Evolutionary conservation across 2,888 invertebrate genomes (phyloP).

Genomic region (Tipula lateralis): DNA sequence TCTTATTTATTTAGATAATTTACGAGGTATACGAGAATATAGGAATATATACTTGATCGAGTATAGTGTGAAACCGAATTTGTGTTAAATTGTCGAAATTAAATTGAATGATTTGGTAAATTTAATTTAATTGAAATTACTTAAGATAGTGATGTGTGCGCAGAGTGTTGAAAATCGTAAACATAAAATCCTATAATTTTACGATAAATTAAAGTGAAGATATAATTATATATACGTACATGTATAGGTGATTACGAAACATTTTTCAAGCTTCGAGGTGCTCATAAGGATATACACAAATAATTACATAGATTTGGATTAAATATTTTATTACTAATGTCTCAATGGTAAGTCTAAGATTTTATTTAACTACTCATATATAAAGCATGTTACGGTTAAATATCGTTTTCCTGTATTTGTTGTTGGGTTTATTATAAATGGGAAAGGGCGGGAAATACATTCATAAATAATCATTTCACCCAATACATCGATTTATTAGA

Average conservation of each 20-base stretch:
- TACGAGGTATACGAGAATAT: not conserved
- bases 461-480: too few species aligned
- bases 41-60: not conserved
- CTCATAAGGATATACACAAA: not conserved
- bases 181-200: not conserved
- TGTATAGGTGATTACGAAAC: not conserved
- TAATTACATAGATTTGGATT: not conserved
- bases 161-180: constrained; percentile 6
- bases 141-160: not conserved
- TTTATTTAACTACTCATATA: too few species aligned
- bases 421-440: not conserved
- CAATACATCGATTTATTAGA: too few species aligned
- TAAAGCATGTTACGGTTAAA: too few species aligned
- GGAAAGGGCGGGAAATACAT: not conserved
- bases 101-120: not conserved
- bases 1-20: not conserved
- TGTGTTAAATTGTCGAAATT: constrained; percentile 11
- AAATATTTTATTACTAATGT: not conserved
- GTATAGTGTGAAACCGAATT: not conserved
- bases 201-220: not conserved
- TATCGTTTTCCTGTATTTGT: not conserved
- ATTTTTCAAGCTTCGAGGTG: not conserved
- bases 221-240: not conserved
- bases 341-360: not conserved
- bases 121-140: not conserved